A percentile compares a stretch with the other conserved stretches of the same genome.
Evolutionary conservation across 1,140 invertebrate species (phyloP).

Genomic region (Cotesia glomerata): DNA sequence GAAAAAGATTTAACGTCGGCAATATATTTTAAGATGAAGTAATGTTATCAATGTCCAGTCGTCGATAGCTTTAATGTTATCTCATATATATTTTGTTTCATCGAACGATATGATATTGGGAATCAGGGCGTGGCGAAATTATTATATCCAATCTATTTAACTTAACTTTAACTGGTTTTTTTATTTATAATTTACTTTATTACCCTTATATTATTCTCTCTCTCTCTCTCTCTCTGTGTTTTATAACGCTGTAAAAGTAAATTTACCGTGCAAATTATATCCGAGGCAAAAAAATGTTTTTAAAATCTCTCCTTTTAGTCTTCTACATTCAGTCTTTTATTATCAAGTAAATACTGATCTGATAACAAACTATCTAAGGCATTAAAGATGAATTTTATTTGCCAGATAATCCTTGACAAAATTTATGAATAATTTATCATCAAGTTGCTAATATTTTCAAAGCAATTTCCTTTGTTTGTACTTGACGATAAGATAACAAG

Average conservation of each 20-base stretch:
- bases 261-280: no score
- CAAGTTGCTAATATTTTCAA: neutral
- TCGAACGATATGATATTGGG: neutral
- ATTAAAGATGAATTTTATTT: neutral
- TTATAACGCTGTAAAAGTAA: no score
- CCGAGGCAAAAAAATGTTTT: no score
- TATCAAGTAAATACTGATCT: no score
- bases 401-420: neutral
- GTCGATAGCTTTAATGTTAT: neutral
- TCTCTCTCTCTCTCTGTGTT: no score
- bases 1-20: neutral
- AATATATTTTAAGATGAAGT: no score
- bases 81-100: neutral
- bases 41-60: neutral
- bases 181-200: neutral
- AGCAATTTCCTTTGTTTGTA: neutral
- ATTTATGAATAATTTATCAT: neutral
- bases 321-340: no score
- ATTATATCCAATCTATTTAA: neutral
- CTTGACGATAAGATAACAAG: constrained; percentile 9
- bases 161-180: neutral
- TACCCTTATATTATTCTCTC: neutral
- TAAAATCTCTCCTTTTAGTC: no score
- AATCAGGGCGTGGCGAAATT: constrained; percentile 10
- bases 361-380: no score